Conservation (phyloP, 2,113 vertebrate genomes). For the Pungitius pungitius region DNA sequence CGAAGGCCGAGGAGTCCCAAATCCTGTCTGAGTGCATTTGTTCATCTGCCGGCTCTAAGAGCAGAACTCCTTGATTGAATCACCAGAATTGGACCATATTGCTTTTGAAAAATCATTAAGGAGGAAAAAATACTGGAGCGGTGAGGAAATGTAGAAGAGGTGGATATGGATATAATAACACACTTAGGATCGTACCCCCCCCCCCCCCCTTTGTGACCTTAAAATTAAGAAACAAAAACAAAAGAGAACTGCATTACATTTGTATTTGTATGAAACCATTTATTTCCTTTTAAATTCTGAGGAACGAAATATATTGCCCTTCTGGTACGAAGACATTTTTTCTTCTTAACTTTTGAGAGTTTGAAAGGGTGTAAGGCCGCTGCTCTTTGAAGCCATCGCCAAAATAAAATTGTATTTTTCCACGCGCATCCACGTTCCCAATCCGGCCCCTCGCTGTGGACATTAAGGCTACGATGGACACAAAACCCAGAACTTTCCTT, state of each 20-base stretch:
- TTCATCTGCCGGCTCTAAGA: slow-evolving; percentile 52
- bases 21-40: slow-evolving; percentile 56
- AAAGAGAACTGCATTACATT: background rate
- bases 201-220: background rate
- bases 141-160: background rate
- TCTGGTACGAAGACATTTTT: background rate
- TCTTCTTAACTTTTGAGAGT: background rate
- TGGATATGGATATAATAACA: slow-evolving; percentile 26
- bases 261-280: background rate
- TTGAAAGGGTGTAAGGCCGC: background rate
- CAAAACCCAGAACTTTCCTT: background rate
- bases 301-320: background rate
- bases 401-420: background rate
- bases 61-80: slow-evolving; percentile 60
- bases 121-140: slow-evolving; percentile 7
- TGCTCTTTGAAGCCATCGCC: background rate
- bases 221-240: background rate
- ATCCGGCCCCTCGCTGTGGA: too few species aligned
- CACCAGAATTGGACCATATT: slow-evolving; percentile 43
- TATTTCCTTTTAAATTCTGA: background rate
- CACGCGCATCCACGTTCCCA: too few species aligned
- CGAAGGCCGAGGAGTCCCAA: slow-evolving; percentile 55
- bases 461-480: too few species aligned
- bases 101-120: slow-evolving; percentile 39
- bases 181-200: background rate